Conservation (phyloP, 1,140 invertebrate genomes). For the Andrena cerasifolii region DNA sequence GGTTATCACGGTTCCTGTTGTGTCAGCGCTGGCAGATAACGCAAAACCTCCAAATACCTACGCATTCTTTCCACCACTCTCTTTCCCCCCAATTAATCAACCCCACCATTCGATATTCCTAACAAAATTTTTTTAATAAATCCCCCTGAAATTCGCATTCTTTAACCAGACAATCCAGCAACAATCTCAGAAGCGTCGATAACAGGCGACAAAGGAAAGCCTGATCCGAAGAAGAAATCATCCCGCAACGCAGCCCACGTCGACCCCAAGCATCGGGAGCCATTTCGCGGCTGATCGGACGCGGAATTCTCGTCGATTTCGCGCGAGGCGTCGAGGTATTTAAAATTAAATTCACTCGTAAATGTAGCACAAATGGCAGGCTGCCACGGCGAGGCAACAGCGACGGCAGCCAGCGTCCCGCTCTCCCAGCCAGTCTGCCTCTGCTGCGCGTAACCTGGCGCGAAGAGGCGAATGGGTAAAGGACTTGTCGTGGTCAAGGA, state of each 20-base stretch:
- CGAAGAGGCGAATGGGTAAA: constrained; percentile 2
- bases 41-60: too few species aligned
- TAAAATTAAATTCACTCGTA: constrained; percentile 79
- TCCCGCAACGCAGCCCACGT: neutral
- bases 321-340: constrained; percentile 65
- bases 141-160: too few species aligned
- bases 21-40: neutral
- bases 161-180: too few species aligned
- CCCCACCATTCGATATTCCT: too few species aligned
- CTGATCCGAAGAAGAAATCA: too few species aligned
- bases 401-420: neutral
- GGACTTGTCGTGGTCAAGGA: neutral
- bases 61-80: too few species aligned
- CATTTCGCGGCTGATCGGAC: constrained; percentile 1
- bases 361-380: constrained; percentile 78
- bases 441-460: neutral
- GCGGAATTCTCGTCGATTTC: constrained; percentile 38
- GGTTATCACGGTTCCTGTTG: neutral
- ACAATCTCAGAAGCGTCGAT: too few species aligned
- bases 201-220: too few species aligned
- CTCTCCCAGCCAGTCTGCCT: constrained; percentile 3
- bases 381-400: constrained; percentile 62
- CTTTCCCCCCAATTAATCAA: too few species aligned
- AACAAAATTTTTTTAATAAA: too few species aligned
- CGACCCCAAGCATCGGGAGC: neutral